These are phyloP conservation scores for Cochlearius cochlearius DNA, from an alignment of 2,113 vertebrate genomes.

Conservation along the genomic window DNA sequence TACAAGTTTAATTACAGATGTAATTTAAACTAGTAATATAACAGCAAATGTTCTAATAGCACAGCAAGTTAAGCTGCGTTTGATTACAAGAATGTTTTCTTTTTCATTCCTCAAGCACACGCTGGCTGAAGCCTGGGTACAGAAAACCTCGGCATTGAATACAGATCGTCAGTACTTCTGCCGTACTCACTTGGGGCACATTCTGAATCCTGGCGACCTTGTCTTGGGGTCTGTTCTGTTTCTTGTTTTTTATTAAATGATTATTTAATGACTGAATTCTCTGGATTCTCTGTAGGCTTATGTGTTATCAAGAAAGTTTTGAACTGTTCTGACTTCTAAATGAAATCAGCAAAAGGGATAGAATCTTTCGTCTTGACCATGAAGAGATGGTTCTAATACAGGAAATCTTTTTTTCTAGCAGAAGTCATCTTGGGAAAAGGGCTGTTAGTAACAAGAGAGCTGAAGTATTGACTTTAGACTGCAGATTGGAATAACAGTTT, in stretches of 20 bases:
- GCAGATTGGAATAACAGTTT: background rate
- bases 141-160: slow-evolving; percentile 93
- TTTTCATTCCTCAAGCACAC: slow-evolving; percentile 81
- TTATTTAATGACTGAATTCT: background rate
- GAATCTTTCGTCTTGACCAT: background rate
- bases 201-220: slow-evolving; percentile 94
- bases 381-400: background rate
- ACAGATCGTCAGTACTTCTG: slow-evolving; percentile 94
- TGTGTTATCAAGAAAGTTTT: background rate
- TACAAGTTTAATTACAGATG: background rate
- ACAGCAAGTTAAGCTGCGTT: background rate
- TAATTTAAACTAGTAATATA: background rate
- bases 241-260: background rate
- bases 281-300: background rate
- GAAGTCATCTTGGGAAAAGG: background rate
- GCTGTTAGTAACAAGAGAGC: background rate
- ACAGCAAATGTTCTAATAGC: background rate
- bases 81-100: background rate
- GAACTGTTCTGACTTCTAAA: background rate
- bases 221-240: slow-evolving; percentile 85
- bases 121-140: slow-evolving; percentile 94
- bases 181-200: slow-evolving; percentile 91
- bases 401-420: background rate
- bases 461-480: background rate
- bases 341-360: background rate